phyloP scores from a whole-genome alignment of 2,113 vertebrate species.

The Anguilla japonica region DNA sequence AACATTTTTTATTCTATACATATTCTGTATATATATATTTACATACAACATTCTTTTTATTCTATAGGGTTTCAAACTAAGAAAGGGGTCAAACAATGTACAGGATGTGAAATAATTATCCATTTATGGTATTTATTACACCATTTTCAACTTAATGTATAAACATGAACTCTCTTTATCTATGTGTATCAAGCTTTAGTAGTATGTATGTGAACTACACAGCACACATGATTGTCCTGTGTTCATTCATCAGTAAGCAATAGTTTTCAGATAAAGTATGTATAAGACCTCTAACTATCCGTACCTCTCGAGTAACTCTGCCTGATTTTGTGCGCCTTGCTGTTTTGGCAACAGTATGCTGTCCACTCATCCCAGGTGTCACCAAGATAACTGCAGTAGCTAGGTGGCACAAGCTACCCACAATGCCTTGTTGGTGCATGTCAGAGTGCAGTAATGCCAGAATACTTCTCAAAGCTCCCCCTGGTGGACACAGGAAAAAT shows the following conservation, averaged over 20 bases:
- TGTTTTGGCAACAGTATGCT: slow-evolving; percentile 55
- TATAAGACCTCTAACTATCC: slow-evolving; percentile 23
- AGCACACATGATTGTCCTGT: too few species aligned
- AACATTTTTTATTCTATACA: too few species aligned
- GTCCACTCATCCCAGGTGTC: slow-evolving; percentile 42
- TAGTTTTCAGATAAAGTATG: background rate
- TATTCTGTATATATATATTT: too few species aligned
- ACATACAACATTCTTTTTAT: too few species aligned
- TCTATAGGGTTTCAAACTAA: too few species aligned
- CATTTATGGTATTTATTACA: too few species aligned
- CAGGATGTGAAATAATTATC: too few species aligned
- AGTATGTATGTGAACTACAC: too few species aligned
- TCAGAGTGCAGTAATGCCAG: slow-evolving; percentile 79
- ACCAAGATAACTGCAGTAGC: slow-evolving; percentile 67
- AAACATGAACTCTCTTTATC: background rate
- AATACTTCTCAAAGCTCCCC: slow-evolving; percentile 58
- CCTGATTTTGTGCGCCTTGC: slow-evolving; percentile 67
- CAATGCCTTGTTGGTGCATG: slow-evolving; percentile 70
- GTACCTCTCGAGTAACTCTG: slow-evolving; percentile 68
- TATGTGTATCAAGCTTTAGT: background rate
- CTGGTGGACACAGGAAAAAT: slow-evolving; percentile 45
- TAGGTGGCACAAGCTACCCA: slow-evolving; percentile 66
- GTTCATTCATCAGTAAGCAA: background rate
- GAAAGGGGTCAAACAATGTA: too few species aligned
- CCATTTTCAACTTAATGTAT: background rate